phyloP scores from a whole-genome alignment of 1,140 invertebrate genomes.

The Drosophila pandora region DNA sequence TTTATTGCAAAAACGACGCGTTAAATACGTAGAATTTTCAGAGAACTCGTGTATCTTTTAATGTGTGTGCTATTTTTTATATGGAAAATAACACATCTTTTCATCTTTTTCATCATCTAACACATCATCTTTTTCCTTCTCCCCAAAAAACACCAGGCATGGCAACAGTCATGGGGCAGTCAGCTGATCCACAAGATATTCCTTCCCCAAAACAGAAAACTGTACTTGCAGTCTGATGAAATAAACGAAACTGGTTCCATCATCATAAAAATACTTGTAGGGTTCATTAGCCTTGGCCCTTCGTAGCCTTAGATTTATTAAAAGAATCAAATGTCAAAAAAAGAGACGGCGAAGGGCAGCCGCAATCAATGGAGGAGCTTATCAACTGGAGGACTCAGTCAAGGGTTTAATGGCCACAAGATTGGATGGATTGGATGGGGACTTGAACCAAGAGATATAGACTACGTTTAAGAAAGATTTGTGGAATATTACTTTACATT shows the following conservation, averaged over 20 bases:
- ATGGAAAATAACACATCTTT: conserved; percentile 46
- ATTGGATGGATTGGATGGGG: conserved; percentile 8
- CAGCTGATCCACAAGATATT: conserved; percentile 39
- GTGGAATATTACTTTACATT: conserved; percentile 1
- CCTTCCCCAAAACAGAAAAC: conserved; percentile 3
- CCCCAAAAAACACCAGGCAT: conserved; percentile 31
- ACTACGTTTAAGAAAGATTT: neutral
- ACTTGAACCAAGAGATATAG: neutral
- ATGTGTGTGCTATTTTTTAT: conserved; percentile 26
- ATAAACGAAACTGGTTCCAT: conserved; percentile 35
- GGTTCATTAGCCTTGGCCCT: conserved; percentile 65
- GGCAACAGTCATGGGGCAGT: conserved; percentile 54
- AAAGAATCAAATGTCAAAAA: conserved; percentile 9
- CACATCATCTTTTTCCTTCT: conserved; percentile 39
- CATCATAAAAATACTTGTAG: conserved; percentile 2
- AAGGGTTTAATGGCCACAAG: neutral
- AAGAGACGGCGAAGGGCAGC: conserved; percentile 33
- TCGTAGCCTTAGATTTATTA: conserved; percentile 9
- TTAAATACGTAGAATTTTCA: conserved; percentile 54
- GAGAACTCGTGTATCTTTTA: conserved; percentile 56
- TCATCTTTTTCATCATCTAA: no score
- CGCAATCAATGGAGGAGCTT: conserved; percentile 21
- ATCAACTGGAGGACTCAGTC: conserved; percentile 13
- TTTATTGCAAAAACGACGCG: conserved; percentile 52
- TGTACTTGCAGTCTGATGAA: conserved; percentile 35